Evolutionary conservation across 2,113 vertebrate species (phyloP).

Genomic region (Saccopteryx bilineata): DNA sequence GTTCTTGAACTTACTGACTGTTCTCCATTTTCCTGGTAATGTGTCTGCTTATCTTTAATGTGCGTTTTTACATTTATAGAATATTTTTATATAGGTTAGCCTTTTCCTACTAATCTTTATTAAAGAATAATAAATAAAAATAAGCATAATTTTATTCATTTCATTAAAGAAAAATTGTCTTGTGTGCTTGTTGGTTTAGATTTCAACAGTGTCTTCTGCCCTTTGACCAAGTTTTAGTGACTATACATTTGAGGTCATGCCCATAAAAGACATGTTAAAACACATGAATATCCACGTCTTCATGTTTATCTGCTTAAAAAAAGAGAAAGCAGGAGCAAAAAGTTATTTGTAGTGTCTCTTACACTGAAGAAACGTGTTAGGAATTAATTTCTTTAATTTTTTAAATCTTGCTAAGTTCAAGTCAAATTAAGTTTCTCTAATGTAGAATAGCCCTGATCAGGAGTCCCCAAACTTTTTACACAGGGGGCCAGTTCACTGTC

Average conservation of each 20-base stretch:
- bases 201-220: not conserved
- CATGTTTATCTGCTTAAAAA: not conserved
- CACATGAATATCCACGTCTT: not conserved
- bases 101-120: not conserved
- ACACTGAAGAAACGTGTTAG: not conserved
- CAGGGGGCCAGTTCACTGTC: no score
- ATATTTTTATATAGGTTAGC: not conserved
- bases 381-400: conserved; percentile 22
- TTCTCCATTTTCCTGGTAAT: not conserved
- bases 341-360: not conserved
- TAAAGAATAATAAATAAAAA: conserved; percentile 15
- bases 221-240: not conserved
- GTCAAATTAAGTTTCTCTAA: conserved; percentile 33
- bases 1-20: rapidly evolving
- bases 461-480: no score
- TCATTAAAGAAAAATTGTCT: not conserved
- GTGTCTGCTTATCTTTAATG: not conserved
- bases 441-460: not conserved
- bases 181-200: conserved; percentile 6
- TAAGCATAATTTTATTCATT: not conserved
- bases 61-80: not conserved
- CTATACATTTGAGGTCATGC: not conserved
- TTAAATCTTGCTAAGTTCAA: conserved; percentile 33
- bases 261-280: not conserved
- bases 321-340: not conserved